Percentiles rank a stretch among this genome's conserved stretches.
phyloP scores from a whole-genome alignment of 2,888 invertebrate genomes.

The Amblyjoppa fuscipennis region DNA sequence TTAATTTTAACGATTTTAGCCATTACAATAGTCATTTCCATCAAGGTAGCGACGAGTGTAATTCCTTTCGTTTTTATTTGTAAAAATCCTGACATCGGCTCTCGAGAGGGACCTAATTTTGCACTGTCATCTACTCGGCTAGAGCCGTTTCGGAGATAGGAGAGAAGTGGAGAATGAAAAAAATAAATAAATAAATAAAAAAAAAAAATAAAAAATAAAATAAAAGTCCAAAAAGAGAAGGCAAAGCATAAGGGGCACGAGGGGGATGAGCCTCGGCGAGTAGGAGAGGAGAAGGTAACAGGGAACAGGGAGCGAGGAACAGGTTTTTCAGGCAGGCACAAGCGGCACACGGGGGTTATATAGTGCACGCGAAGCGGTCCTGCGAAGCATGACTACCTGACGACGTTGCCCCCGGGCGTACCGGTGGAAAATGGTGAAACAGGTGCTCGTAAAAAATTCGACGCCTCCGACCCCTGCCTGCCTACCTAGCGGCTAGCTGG shows the following conservation, averaged over 20 bases:
- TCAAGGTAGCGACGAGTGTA: neutral
- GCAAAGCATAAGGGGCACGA: slow-evolving; percentile 2
- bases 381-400: slow-evolving; percentile 81
- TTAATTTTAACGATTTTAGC: neutral
- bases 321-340: slow-evolving; percentile 79
- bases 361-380: slow-evolving; percentile 72
- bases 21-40: neutral
- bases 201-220: neutral
- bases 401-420: slow-evolving; percentile 76
- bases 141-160: slow-evolving; percentile 13
- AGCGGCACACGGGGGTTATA: slow-evolving; percentile 68
- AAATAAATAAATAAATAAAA: slow-evolving; percentile 6
- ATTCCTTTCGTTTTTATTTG: neutral
- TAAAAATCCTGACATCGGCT: neutral
- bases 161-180: slow-evolving; percentile 55
- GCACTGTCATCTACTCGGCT: slow-evolving; percentile 1
- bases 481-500: neutral
- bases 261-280: slow-evolving; percentile 13
- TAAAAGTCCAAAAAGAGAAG: slow-evolving; percentile 26
- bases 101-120: slow-evolving; percentile 8
- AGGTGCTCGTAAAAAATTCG: slow-evolving; percentile 77
- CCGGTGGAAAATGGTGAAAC: slow-evolving; percentile 80
- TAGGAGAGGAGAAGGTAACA: slow-evolving; percentile 56
- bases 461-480: slow-evolving; percentile 58
- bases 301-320: slow-evolving; percentile 74